phyloP scores from a whole-genome alignment of 2,797 vertebrate genomes.

The Etheostoma perlongum region DNA sequence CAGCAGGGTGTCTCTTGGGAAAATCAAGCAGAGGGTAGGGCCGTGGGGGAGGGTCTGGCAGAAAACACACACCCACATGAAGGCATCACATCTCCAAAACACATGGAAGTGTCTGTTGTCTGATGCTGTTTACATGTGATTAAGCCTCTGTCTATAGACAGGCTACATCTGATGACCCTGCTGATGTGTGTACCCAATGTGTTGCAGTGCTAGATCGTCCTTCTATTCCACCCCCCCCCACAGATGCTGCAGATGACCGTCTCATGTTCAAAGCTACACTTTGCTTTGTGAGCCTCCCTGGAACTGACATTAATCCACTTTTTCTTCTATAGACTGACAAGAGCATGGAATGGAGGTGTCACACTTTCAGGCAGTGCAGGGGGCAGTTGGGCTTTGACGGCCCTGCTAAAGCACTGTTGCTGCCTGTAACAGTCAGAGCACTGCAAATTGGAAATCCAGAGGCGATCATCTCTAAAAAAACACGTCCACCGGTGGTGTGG shows the following conservation, averaged over 20 bases:
- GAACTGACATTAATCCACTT: constrained; percentile 86
- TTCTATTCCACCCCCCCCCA: constrained; percentile 5
- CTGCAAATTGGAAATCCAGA: constrained; percentile 85
- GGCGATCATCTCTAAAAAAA: constrained; percentile 86
- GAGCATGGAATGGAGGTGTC: constrained; percentile 80
- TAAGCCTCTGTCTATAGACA: constrained; percentile 75
- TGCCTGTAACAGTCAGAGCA: constrained; percentile 77
- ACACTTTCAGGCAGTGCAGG: constrained; percentile 70
- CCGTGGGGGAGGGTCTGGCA: constrained; percentile 71
- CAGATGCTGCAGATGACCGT: constrained; percentile 69
- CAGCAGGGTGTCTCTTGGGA: constrained; percentile 84
- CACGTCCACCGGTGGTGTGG: constrained; percentile 68
- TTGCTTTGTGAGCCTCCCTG: constrained; percentile 78
- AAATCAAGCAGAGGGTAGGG: constrained; percentile 79
- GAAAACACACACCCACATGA: constrained; percentile 57
- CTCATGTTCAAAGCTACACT: constrained; percentile 74
- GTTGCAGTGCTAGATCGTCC: constrained; percentile 29
- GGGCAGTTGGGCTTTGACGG: constrained; percentile 63
- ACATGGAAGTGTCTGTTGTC: constrained; percentile 68
- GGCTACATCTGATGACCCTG: constrained; percentile 69
- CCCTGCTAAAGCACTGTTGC: constrained; percentile 71
- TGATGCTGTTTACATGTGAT: constrained; percentile 79
- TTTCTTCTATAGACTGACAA: constrained; percentile 84
- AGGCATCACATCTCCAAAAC: constrained; percentile 75
- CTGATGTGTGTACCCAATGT: constrained; percentile 44